Conservation (phyloP, 1,140 invertebrate genomes). For the Drosophila paulistorum region DNA sequence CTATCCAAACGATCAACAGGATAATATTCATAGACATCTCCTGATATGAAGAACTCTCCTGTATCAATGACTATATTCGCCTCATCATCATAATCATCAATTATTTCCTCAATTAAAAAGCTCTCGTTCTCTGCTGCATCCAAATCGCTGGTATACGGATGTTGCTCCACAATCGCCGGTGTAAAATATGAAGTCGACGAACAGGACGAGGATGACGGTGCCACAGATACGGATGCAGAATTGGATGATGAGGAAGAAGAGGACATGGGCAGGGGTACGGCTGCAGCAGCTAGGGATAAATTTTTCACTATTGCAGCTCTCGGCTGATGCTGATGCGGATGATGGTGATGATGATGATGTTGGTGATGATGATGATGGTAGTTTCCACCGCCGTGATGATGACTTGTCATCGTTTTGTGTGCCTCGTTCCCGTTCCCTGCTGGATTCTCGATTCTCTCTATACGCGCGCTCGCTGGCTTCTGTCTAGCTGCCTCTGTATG, state of each 20-base stretch:
- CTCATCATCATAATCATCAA: conserved; percentile 71
- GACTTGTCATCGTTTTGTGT: conserved; percentile 68
- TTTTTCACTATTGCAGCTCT: conserved; percentile 66
- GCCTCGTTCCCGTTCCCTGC: conserved; percentile 23
- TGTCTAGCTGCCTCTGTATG: conserved; percentile 24
- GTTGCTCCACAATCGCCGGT: conserved; percentile 54
- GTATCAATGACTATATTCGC: conserved; percentile 70
- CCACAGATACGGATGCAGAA: conserved; percentile 27
- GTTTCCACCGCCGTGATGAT: conserved; percentile 69
- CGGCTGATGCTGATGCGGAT: conserved; percentile 28
- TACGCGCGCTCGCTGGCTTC: conserved; percentile 26
- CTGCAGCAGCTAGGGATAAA: conserved; percentile 67
- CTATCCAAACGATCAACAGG: conserved; percentile 66
- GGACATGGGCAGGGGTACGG: conserved; percentile 55
- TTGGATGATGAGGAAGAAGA: conserved; percentile 35
- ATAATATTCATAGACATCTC: conserved; percentile 72
- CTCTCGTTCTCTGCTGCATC: conserved; percentile 64
- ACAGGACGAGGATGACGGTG: conserved; percentile 62
- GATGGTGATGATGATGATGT: conserved; percentile 28
- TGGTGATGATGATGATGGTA: conserved; percentile 60
- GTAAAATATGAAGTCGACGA: conserved; percentile 39
- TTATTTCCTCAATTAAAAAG: conserved; percentile 75
- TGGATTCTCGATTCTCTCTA: conserved; percentile 22
- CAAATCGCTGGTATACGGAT: conserved; percentile 65
- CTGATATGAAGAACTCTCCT: conserved; percentile 70